phyloP scores from a whole-genome alignment of 2,113 vertebrate species.

The Neolamprologus variostigma region DNA sequence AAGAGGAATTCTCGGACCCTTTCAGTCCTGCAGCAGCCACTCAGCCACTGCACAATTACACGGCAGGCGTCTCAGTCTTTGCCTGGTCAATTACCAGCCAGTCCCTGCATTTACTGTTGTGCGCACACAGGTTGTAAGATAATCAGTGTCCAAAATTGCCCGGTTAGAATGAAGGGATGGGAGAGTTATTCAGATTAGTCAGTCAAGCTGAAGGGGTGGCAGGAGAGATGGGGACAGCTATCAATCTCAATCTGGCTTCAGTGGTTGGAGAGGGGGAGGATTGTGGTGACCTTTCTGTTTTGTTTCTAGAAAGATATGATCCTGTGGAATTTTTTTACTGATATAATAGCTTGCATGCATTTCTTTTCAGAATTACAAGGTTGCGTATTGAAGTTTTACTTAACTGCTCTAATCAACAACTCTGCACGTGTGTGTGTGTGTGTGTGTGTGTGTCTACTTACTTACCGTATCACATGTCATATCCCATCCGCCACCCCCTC shows the following conservation, averaged over 20 bases:
- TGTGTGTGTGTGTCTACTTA: background rate
- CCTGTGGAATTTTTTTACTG: slow-evolving; percentile 9
- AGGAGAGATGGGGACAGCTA: slow-evolving; percentile 43
- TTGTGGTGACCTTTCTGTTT: slow-evolving; percentile 34
- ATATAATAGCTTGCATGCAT: background rate
- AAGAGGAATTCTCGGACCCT: slow-evolving; percentile 51
- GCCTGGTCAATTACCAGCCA: slow-evolving; percentile 68
- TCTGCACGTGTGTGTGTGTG: background rate
- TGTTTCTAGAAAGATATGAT: slow-evolving; percentile 31
- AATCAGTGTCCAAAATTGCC: slow-evolving; percentile 66
- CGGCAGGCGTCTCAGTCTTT: slow-evolving; percentile 66
- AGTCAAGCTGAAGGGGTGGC: slow-evolving; percentile 62
- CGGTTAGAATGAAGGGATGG: slow-evolving; percentile 45
- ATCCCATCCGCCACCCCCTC: background rate
- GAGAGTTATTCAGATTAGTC: slow-evolving; percentile 63
- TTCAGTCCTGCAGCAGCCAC: slow-evolving; percentile 58
- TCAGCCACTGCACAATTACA: slow-evolving; percentile 65
- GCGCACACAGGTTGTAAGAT: slow-evolving; percentile 57
- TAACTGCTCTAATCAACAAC: background rate
- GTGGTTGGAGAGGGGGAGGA: slow-evolving; percentile 8
- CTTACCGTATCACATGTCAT: background rate
- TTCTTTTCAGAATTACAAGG: background rate
- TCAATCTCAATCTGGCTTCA: slow-evolving; percentile 51
- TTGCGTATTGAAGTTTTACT: background rate
- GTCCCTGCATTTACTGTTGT: slow-evolving; percentile 62